A percentile compares a stretch with the other conserved stretches of the same genome.
Conservation (phyloP, 2,113 vertebrate genomes). For the Myocastor coypus region DNA sequence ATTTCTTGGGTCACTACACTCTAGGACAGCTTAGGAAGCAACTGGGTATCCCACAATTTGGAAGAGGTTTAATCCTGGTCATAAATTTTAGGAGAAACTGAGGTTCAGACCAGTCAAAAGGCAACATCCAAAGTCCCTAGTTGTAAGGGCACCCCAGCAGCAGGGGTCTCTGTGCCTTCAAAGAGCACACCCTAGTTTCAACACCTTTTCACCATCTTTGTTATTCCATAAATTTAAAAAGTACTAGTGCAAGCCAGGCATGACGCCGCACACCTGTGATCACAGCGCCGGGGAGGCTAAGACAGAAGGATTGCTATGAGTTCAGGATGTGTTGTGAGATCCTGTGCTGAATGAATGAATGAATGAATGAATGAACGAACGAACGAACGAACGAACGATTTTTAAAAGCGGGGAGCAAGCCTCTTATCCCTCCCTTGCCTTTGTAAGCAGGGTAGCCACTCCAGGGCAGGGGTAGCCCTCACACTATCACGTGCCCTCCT, state of each 20-base stretch:
- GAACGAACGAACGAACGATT: no score
- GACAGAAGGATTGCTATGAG: no score
- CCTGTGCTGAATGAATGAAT: no score
- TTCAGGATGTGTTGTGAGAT: no score
- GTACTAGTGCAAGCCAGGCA: neutral
- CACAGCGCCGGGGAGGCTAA: no score
- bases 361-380: no score
- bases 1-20: constrained; percentile 4
- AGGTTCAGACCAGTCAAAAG: neutral
- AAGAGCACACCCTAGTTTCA: neutral
- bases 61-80: constrained; percentile 10
- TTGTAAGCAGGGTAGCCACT: no score
- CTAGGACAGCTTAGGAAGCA: neutral
- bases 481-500: no score
- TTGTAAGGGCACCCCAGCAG: neutral
- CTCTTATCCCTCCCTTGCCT: no score
- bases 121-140: neutral
- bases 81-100: neutral
- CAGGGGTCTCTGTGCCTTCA: neutral
- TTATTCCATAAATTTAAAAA: neutral
- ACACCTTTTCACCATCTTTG: neutral
- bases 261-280: no score
- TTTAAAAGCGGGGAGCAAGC: no score
- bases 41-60: neutral
- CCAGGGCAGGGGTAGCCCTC: no score